Evolutionary conservation across 2,888 invertebrate genomes (phyloP), one percentile per base, ranked within the genome.

Genomic region (Harpalus rubripes): DNA sequence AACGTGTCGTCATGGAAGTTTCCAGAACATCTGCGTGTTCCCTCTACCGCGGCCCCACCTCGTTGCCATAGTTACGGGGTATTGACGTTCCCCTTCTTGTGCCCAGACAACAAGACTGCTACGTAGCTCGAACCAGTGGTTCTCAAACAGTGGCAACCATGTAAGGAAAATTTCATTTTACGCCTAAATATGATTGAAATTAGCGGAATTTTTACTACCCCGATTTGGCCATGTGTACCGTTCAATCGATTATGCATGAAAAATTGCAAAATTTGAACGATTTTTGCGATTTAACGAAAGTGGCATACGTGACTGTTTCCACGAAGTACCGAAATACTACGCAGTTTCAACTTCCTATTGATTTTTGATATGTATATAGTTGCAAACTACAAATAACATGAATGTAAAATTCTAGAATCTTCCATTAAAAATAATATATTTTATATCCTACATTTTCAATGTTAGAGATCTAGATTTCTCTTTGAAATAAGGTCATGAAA

Each of bases 1-100:
- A 18, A 7, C 16, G 16, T 80, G 80, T 65, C 85, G 85, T 72
- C 79, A 85, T 72, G 85, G 85, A 85, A 85, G 10, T 79, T 85
- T 85, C 85, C 85, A 85, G 85, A 85, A 85, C 44, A 8, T 6
- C 58, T 39, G 44, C 68, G 22, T n/a, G 39, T 15, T n/a, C 85
- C 80, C 59, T 58, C 18, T 12, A 79, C 59, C 22, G 44, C 26
- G 18, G 10, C 41, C 10, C 0, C 59, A 10, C 85, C 26, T 18
- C 79, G 58, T 61, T 68, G 78, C n/a, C 52, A 61, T 52, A 41
- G 39, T 41, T 78, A 44, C 65, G 18, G 61, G 52, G 80, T 85
- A 85, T 85, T 85, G 85, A 85, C 68, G 56, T 44, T 80, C 58
- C 80, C 72, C 85, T 52, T 52, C 44, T 52, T 52, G 44, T 12